Evolutionary conservation across 2,888 invertebrate genomes (phyloP).

Genomic region (Mythimna pallens): DNA sequence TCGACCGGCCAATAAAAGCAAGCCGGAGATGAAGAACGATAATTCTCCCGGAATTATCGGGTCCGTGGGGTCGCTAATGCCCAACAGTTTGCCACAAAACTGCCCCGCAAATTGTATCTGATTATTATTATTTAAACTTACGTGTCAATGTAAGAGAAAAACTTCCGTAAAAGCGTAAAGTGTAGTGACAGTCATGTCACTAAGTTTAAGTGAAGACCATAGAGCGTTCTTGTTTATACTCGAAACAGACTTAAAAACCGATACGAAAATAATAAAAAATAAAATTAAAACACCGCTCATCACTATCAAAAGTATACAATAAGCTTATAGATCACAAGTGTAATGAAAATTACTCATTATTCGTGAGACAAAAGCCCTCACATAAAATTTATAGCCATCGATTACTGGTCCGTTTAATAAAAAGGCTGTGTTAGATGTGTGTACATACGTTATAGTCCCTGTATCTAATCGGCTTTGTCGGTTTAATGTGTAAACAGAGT

Average conservation of each 20-base stretch:
- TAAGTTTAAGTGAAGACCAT: neutral
- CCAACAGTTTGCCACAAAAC: too few relatives aligned
- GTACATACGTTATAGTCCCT: slow-evolving; percentile 59
- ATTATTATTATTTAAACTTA: too few relatives aligned
- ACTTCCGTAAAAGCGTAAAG: too few relatives aligned
- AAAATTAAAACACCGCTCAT: slow-evolving; percentile 5
- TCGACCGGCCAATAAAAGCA: too few relatives aligned
- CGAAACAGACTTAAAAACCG: neutral
- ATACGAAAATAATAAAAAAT: neutral
- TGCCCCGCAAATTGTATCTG: too few relatives aligned
- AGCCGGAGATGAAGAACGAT: too few relatives aligned
- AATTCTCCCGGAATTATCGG: too few relatives aligned
- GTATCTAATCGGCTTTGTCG: slow-evolving; percentile 74
- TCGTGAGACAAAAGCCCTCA: slow-evolving; percentile 41
- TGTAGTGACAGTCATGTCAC: neutral
- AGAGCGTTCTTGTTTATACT: neutral
- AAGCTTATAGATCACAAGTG: slow-evolving; percentile 14
- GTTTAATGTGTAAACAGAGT: slow-evolving; percentile 57
- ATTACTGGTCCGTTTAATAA: slow-evolving; percentile 47
- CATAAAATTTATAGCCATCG: slow-evolving; percentile 54
- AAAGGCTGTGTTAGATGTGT: slow-evolving; percentile 53
- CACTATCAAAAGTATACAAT: slow-evolving; percentile 21
- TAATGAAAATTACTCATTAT: slow-evolving; percentile 51
- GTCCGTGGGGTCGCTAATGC: too few relatives aligned
- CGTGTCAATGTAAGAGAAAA: too few relatives aligned